Conservation (phyloP, 2,888 invertebrate genomes). For the Eledona agricola region DNA sequence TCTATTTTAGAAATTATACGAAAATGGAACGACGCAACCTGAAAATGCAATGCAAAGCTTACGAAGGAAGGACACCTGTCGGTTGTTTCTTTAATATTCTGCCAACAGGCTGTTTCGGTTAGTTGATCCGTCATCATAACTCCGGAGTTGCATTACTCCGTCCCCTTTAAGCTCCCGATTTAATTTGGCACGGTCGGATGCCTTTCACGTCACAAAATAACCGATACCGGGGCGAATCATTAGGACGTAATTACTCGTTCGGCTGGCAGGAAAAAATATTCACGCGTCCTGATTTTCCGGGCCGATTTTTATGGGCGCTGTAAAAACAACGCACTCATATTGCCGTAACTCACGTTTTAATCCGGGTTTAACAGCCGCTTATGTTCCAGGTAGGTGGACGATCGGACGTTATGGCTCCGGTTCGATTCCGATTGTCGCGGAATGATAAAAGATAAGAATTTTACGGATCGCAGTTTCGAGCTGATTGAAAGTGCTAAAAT, state of each 20-base stretch:
- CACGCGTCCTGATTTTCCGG: slow-evolving; percentile 18
- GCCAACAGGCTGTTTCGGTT: slow-evolving; percentile 38
- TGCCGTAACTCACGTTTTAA: slow-evolving; percentile 27
- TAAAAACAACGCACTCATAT: slow-evolving; percentile 28
- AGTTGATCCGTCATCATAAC: slow-evolving; percentile 42
- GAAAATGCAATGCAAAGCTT: slow-evolving; percentile 14
- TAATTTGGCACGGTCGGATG: slow-evolving; percentile 32
- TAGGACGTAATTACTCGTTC: slow-evolving; percentile 33
- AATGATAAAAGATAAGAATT: slow-evolving; percentile 13
- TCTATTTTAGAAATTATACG: too few relatives aligned
- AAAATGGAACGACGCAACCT: too few relatives aligned
- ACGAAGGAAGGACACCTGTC: slow-evolving; percentile 27
- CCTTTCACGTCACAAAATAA: slow-evolving; percentile 29
- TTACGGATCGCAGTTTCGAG: too few relatives aligned
- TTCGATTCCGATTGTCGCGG: slow-evolving; percentile 19
- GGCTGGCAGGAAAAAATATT: not conserved
- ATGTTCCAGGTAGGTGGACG: slow-evolving; percentile 26
- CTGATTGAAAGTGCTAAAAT: too few relatives aligned
- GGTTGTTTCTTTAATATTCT: slow-evolving; percentile 27
- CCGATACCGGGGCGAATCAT: slow-evolving; percentile 26
- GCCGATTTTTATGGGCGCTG: slow-evolving; percentile 14
- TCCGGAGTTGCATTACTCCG: slow-evolving; percentile 33
- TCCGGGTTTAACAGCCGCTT: slow-evolving; percentile 29
- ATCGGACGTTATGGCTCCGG: slow-evolving; percentile 16
- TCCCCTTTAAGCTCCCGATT: slow-evolving; percentile 33